phyloP scores from a whole-genome alignment of 2,797 vertebrate species.

The Rachycentron canadum region DNA sequence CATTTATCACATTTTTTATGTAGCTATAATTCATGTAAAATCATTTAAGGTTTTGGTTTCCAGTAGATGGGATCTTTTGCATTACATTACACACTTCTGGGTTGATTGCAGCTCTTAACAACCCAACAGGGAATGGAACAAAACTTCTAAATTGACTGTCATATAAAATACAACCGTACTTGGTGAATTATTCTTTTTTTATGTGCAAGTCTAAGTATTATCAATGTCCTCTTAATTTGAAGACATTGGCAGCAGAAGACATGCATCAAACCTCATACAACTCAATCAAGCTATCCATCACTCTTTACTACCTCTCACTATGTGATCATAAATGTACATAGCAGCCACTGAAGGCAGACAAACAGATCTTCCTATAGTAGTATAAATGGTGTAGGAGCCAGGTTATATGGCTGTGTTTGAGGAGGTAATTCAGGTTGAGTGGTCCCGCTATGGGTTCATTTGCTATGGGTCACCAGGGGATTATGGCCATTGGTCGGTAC shows the following conservation, averaged over 20 bases:
- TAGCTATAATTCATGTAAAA: constrained; percentile 32
- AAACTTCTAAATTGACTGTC: constrained; percentile 3
- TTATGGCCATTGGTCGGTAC: constrained; percentile 53
- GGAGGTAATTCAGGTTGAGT: constrained; percentile 80
- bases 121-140: constrained; percentile 4
- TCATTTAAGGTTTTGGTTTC: constrained; percentile 12
- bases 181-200: constrained; percentile 6
- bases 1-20: constrained; percentile 60
- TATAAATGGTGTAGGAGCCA: constrained; percentile 59
- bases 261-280: constrained; percentile 42
- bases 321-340: constrained; percentile 73
- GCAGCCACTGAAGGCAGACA: constrained; percentile 51
- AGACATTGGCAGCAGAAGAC: constrained; percentile 24
- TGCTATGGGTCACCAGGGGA: constrained; percentile 70
- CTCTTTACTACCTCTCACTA: constrained; percentile 61
- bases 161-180: neutral
- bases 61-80: neutral
- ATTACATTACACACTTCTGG: neutral
- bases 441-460: constrained; percentile 65
- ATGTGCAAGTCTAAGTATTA: neutral
- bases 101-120: constrained; percentile 10
- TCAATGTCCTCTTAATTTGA: neutral
- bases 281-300: constrained; percentile 61
- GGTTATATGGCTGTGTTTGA: constrained; percentile 77
- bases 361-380: constrained; percentile 48